Evolutionary conservation across 2,888 invertebrate genomes (phyloP).

Genomic region (Nephrotoma guestfalica): DNA sequence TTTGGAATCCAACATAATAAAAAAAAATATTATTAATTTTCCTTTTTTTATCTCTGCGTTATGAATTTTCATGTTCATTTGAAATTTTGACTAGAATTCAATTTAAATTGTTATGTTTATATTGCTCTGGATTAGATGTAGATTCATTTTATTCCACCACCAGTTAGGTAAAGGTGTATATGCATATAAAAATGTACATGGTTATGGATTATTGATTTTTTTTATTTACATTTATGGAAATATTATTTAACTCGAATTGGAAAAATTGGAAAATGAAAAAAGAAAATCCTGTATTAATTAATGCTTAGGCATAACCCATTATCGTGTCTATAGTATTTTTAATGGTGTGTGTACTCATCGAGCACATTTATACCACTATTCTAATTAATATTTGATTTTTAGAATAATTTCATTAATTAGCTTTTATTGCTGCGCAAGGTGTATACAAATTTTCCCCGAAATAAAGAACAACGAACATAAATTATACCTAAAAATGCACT

Average conservation of each 20-base stretch:
- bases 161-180: neutral
- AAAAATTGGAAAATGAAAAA: neutral
- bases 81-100: neutral
- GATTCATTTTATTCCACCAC: neutral
- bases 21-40: neutral
- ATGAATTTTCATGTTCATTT: neutral
- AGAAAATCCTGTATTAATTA: neutral
- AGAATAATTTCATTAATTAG: neutral
- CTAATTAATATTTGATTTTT: neutral
- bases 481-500: neutral
- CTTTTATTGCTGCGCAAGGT: neutral
- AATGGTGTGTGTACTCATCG: neutral
- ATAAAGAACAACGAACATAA: neutral
- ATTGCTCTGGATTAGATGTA: neutral
- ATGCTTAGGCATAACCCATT: neutral
- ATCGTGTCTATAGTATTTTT: neutral
- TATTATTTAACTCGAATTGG: neutral
- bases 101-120: neutral
- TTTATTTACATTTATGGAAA: neutral
- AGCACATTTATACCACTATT: neutral
- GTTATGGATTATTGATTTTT: neutral
- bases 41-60: neutral
- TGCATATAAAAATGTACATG: neutral
- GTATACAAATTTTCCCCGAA: neutral
- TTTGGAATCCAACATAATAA: neutral